phyloP scores from a whole-genome alignment of 1,140 invertebrate species.

The Hesperophylax magnus region DNA sequence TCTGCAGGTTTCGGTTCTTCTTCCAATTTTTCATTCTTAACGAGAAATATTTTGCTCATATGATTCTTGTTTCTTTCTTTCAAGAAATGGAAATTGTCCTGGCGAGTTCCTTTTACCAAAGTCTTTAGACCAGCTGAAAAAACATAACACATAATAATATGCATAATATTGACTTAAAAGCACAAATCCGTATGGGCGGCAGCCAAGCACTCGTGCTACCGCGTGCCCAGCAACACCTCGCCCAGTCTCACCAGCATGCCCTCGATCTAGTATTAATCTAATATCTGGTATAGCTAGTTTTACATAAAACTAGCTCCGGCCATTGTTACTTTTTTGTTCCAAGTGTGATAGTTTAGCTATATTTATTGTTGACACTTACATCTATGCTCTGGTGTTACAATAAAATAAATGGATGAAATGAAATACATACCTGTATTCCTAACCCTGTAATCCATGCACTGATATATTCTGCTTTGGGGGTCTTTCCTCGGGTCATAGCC shows the following conservation, averaged over 20 bases:
- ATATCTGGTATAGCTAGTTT: too few relatives aligned
- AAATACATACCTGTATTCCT: constrained; percentile 61
- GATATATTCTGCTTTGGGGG: constrained; percentile 83
- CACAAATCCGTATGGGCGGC: too few relatives aligned
- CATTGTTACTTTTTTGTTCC: too few relatives aligned
- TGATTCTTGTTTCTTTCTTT: constrained; percentile 10
- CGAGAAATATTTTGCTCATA: neutral
- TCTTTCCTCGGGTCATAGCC: constrained; percentile 91
- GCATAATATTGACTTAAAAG: too few relatives aligned
- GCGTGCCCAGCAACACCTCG: constrained; percentile 72
- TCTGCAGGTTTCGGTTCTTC: constrained; percentile 34
- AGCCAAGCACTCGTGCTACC: constrained; percentile 86
- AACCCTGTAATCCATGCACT: constrained; percentile 89
- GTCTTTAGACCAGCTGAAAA: constrained; percentile 45
- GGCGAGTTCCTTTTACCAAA: constrained; percentile 31
- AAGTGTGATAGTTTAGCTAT: too few relatives aligned
- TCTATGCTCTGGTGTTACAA: too few relatives aligned
- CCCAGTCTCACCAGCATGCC: constrained; percentile 81
- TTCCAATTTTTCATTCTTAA: neutral
- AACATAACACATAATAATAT: neutral
- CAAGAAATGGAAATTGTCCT: neutral
- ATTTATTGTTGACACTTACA: too few relatives aligned
- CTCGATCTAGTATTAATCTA: too few relatives aligned
- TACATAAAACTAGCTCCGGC: too few relatives aligned
- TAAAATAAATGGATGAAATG: neutral